Conservation (phyloP, 2,113 vertebrate genomes). For the Rhynchopsitta pachyrhyncha region DNA sequence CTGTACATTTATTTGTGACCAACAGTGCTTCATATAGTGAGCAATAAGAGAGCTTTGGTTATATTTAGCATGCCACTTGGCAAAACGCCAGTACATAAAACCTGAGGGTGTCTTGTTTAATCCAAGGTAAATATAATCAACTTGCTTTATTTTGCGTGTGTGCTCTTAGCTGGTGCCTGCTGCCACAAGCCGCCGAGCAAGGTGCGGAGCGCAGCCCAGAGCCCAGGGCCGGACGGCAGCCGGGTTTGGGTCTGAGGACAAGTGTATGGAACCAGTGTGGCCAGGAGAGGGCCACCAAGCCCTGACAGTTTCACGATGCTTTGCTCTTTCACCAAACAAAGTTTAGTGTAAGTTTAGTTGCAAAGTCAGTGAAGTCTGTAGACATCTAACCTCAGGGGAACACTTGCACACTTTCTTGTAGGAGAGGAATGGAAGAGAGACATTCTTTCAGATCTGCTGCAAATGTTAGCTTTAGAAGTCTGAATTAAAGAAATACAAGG, state of each 20-base stretch:
- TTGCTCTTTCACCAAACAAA: not conserved
- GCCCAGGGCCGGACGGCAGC: not conserved
- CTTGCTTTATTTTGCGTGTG: fast-evolving
- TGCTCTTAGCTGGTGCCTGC: not conserved
- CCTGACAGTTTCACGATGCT: not conserved
- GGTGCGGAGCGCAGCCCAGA: fast-evolving
- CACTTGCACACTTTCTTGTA: fast-evolving
- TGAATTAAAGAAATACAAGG: not conserved
- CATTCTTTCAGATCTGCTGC: not conserved
- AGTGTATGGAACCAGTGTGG: not conserved
- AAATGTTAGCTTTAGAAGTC: not conserved
- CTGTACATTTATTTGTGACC: not conserved
- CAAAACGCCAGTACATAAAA: not conserved
- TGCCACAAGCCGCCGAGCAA: not conserved
- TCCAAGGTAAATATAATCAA: not conserved
- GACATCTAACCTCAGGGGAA: not conserved
- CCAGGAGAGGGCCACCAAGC: constrained; percentile 63
- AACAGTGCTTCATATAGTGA: not conserved
- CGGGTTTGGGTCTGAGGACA: not conserved
- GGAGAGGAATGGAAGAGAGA: not conserved
- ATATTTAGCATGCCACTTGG: fast-evolving
- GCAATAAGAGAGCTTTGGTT: not conserved
- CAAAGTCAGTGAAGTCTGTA: not conserved
- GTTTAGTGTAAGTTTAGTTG: not conserved
- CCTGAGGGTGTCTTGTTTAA: not conserved